These are phyloP conservation scores for Bombus breviceps DNA, from an alignment of 1,140 invertebrate genomes.

Conservation along the genomic window DNA sequence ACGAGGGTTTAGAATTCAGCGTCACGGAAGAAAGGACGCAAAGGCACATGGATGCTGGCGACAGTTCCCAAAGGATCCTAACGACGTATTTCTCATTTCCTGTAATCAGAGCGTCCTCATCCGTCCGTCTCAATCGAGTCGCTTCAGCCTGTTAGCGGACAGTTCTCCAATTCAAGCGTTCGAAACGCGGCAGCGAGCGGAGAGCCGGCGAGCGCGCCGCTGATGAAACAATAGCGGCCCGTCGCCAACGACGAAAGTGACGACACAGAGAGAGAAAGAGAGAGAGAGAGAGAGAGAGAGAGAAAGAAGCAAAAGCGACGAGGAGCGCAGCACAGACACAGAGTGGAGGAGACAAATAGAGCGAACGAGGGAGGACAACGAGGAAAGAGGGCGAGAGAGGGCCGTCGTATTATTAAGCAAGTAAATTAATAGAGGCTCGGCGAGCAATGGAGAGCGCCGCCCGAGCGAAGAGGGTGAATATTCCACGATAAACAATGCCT, in stretches of 20 bases:
- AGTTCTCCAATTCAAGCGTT: background rate
- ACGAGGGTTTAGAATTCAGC: background rate
- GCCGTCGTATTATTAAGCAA: conserved; percentile 79
- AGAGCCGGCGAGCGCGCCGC: background rate
- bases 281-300: conserved; percentile 17
- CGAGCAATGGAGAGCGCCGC: conserved; percentile 47
- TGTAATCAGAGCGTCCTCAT: conserved; percentile 52
- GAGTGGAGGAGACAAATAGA: conserved; percentile 17
- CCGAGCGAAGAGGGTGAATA: conserved; percentile 64
- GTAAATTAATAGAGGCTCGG: conserved; percentile 80
- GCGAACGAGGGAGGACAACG: conserved; percentile 42
- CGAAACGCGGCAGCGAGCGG: background rate
- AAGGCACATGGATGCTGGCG: background rate
- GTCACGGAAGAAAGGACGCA: conserved; percentile 45
- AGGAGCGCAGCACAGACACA: background rate
- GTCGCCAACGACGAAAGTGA: conserved; percentile 56
- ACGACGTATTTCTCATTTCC: conserved; percentile 65
- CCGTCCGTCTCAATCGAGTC: conserved; percentile 47
- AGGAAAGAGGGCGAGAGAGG: conserved; percentile 52
- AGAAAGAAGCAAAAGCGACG: background rate
- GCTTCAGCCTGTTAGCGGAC: conserved; percentile 36
- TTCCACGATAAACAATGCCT: conserved; percentile 78
- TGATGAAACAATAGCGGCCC: conserved; percentile 55
- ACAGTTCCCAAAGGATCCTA: conserved; percentile 36
- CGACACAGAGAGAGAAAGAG: conserved; percentile 11